These are phyloP conservation scores for Oriolus oriolus DNA, from an alignment of 2,113 vertebrate species.

Conservation along the genomic window DNA sequence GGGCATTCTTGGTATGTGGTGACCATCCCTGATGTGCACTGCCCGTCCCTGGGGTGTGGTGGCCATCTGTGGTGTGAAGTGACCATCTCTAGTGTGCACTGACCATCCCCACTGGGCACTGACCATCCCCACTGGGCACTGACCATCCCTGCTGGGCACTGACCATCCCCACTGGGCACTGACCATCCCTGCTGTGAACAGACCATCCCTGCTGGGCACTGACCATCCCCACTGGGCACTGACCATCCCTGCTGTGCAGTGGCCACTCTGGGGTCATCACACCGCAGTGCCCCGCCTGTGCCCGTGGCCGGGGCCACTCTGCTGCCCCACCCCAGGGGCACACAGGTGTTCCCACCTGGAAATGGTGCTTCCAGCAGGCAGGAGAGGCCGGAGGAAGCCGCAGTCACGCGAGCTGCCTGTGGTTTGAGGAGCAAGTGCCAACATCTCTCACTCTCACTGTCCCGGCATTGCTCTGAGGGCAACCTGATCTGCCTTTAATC, in stretches of 20 bases:
- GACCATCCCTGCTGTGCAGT: background rate
- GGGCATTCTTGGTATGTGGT: background rate
- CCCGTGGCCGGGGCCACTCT: background rate
- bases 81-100: rapidly evolving
- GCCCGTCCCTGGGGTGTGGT: rapidly evolving
- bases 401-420: conserved; percentile 76
- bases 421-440: conserved; percentile 76
- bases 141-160: rapidly evolving
- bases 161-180: rapidly evolving
- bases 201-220: background rate
- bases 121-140: rapidly evolving
- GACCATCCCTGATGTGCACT: rapidly evolving
- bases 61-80: rapidly evolving
- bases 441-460: conserved; percentile 78
- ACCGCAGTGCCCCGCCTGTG: rapidly evolving
- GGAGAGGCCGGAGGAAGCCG: conserved; percentile 24
- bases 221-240: too few species aligned
- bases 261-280: background rate
- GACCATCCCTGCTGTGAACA: background rate
- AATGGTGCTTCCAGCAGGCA: background rate
- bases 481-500: conserved; percentile 81
- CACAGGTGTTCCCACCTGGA: conserved; percentile 64
- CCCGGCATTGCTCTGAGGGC: conserved; percentile 72
- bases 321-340: background rate
- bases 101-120: rapidly evolving